Evolutionary conservation across 2,888 invertebrate genomes (phyloP), one percentile per base, ranked within the genome.

Genomic region (Apamea crenata): DNA sequence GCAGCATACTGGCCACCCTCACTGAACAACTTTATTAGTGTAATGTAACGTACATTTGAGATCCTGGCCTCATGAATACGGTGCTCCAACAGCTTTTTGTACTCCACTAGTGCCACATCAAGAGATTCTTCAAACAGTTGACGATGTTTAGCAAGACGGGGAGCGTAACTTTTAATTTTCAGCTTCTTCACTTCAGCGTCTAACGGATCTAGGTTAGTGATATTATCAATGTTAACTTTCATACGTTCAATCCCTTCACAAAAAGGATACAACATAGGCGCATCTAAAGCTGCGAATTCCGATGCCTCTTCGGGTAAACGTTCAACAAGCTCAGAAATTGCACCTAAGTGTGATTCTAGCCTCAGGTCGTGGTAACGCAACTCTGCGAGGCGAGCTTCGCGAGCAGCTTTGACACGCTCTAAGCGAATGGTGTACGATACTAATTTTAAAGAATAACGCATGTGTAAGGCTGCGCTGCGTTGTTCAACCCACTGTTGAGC

Each of bases 11-110:
- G 86, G 12, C 96, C 96, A 53, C 94, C 95, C 90, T 96, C 95
- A 79, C 82, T 87, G 29, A 94, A 94, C 81, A 96, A 83, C 74
- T 91, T 93, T 6, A 96, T 87, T 61, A 93, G 89, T 12, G 93
- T 90, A 81, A 95, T 87, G 74, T 94, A 95, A 18, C 93, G 91
- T n/a, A 95, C 90, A 83, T 95, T 96, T 0, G 96, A 93, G 61
- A 95, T 93, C n/a, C 96, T 92, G 18, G 91, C 95, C 65, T 93
- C 92, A 84, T 96, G 96, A 70, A 96, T 84, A n/a, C 92, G 89
- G 40, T 93, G 85, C 50, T 94, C 91, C 0, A 94, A 73, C n/a
- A 90, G 81, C 44, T 80, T 90, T 78, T 93, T 95, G 81, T 88
- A 93, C 1, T 88, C 83, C 8, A 87, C 90, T 29, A 94, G 76